Conservation (phyloP, 2,888 invertebrate species). For the Drosophila dives region DNA sequence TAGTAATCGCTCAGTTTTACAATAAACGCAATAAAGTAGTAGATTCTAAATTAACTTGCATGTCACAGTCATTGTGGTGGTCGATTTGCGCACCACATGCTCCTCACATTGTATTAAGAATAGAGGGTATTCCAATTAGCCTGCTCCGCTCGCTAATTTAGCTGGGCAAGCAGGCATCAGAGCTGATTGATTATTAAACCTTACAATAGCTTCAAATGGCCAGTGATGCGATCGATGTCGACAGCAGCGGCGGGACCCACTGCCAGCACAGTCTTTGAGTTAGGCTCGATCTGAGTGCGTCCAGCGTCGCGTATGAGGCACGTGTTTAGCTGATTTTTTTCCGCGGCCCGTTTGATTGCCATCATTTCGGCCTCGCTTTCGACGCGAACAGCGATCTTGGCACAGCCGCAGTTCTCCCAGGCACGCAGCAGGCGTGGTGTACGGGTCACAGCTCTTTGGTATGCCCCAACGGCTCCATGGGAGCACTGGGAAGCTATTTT, state of each 20-base stretch:
- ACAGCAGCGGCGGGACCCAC: slow-evolving; percentile 95
- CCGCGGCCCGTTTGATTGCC: slow-evolving; percentile 89
- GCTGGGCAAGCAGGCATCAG: neutral
- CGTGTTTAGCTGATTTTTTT: slow-evolving; percentile 88
- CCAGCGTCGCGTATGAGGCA: slow-evolving; percentile 95
- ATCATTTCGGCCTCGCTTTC: slow-evolving; percentile 91
- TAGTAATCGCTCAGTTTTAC: slow-evolving; percentile 62
- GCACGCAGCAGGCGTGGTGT: slow-evolving; percentile 87
- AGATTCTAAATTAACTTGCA: slow-evolving; percentile 53
- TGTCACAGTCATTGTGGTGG: slow-evolving; percentile 52
- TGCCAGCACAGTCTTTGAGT: slow-evolving; percentile 95
- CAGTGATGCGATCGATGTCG: slow-evolving; percentile 92
- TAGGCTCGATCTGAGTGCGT: slow-evolving; percentile 95
- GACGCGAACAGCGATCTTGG: slow-evolving; percentile 94
- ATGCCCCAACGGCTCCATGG: slow-evolving; percentile 96
- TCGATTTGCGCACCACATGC: slow-evolving; percentile 21
- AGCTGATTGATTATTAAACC: slow-evolving; percentile 1
- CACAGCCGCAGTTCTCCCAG: slow-evolving; percentile 90
- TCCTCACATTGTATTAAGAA: slow-evolving; percentile 52
- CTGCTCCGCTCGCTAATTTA: slow-evolving; percentile 8
- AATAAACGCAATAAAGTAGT: slow-evolving; percentile 49
- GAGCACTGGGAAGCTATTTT: slow-evolving; percentile 97
- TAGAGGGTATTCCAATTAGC: slow-evolving; percentile 20
- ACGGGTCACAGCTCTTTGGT: slow-evolving; percentile 88
- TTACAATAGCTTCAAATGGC: slow-evolving; percentile 93